Percentiles rank a stretch among this genome's conserved stretches.
Evolutionary conservation across 2,113 vertebrate genomes (phyloP).

Genomic region (Archilochus colubris): DNA sequence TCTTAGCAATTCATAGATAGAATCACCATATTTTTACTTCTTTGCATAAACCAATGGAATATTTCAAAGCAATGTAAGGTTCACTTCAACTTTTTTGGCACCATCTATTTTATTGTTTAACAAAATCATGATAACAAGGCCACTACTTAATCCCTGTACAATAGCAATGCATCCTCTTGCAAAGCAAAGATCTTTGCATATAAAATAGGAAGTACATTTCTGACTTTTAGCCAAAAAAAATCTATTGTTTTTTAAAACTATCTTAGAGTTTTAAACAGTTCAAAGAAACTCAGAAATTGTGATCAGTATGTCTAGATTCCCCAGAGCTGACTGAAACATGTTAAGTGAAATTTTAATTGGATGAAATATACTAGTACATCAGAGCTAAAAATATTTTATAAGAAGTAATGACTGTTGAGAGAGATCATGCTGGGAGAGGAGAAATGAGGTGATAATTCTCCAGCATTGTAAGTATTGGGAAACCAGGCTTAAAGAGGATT

Average conservation of each 20-base stretch:
- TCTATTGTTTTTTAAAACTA: not conserved
- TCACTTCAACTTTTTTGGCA: not conserved
- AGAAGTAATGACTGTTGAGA: not conserved
- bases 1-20: not conserved
- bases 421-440: not conserved
- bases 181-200: not conserved
- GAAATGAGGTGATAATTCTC: constrained; percentile 28
- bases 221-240: not conserved
- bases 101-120: not conserved
- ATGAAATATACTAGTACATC: not conserved
- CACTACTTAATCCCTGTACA: not conserved
- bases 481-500: not conserved
- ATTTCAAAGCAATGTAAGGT: not conserved
- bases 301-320: not conserved
- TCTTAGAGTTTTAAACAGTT: not conserved
- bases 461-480: not conserved
- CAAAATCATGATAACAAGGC: not conserved
- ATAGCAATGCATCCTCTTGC: not conserved
- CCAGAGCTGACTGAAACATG: not conserved
- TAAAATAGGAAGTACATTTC: not conserved
- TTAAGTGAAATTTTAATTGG: not conserved
- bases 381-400: not conserved
- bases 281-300: not conserved
- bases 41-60: not conserved
- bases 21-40: not conserved